Conservation (phyloP, 2,797 vertebrate genomes). For the Dallia pectoralis region DNA sequence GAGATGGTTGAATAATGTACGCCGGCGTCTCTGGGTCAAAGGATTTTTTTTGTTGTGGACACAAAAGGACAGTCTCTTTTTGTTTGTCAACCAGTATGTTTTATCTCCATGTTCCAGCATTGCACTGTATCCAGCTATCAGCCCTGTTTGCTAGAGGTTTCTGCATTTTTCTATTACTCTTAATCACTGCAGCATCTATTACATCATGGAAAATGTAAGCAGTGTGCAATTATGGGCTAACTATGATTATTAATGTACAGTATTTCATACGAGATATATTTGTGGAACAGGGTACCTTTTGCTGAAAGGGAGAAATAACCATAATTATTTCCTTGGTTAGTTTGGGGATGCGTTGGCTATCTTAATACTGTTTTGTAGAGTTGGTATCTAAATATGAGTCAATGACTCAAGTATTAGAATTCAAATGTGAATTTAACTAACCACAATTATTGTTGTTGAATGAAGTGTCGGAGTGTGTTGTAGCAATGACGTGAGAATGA, state of each 20-base stretch:
- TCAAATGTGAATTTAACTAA: conserved; percentile 36
- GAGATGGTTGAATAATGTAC: too few species aligned
- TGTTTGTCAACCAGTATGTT: too few species aligned
- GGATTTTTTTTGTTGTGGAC: too few species aligned
- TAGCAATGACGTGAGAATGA: conserved; percentile 35
- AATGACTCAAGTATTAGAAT: conserved; percentile 28
- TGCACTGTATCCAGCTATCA: background rate
- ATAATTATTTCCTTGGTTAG: conserved; percentile 17
- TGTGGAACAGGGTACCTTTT: conserved; percentile 34
- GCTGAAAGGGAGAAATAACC: conserved; percentile 19
- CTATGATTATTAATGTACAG: conserved; percentile 18
- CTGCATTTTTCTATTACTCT: conserved; percentile 32
- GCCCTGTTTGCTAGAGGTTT: conserved; percentile 5
- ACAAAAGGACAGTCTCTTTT: too few species aligned
- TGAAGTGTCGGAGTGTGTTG: conserved; percentile 1
- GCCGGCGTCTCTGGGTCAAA: too few species aligned
- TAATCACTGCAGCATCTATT: conserved; percentile 30
- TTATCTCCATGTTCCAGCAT: background rate
- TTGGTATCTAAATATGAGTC: conserved; percentile 4
- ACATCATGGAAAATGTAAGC: conserved; percentile 12
- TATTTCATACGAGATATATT: conserved; percentile 53
- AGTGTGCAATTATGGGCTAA: conserved; percentile 7
- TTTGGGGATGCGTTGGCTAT: conserved; percentile 29
- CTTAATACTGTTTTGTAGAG: conserved; percentile 26
- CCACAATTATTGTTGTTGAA: conserved; percentile 12